A percentile compares a stretch with the other conserved stretches of the same genome.
Evolutionary conservation across 2,113 vertebrate species (phyloP).

Genomic region (Oreochromis aureus): DNA sequence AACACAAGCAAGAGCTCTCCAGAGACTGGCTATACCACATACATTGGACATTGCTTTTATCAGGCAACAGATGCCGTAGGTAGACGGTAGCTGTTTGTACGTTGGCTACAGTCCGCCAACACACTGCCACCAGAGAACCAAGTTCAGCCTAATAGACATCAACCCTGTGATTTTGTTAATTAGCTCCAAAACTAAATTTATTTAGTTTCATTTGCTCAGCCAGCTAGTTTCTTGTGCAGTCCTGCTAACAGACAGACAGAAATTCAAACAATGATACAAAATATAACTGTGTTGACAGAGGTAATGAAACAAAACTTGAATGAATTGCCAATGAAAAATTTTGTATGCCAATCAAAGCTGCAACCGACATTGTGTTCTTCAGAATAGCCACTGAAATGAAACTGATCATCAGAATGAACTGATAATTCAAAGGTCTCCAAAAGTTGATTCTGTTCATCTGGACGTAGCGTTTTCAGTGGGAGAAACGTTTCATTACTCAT

Average conservation of each 20-base stretch:
- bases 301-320: neutral
- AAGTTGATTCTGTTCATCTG: neutral
- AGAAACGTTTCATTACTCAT: neutral
- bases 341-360: neutral
- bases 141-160: neutral
- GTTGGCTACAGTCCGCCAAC: neutral
- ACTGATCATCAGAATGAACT: neutral
- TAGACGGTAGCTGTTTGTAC: neutral
- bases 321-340: neutral
- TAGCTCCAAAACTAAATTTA: neutral
- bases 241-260: neutral
- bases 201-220: neutral
- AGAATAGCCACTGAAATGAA: neutral
- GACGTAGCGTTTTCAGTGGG: neutral
- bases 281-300: neutral
- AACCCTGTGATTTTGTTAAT: neutral
- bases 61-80: neutral
- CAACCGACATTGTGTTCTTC: neutral
- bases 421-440: neutral
- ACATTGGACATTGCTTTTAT: neutral
- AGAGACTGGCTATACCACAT: neutral
- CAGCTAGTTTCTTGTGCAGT: neutral
- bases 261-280: neutral
- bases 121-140: neutral
- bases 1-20: neutral